Conservation (phyloP, 1,140 invertebrate species). For the Prorops nasuta region DNA sequence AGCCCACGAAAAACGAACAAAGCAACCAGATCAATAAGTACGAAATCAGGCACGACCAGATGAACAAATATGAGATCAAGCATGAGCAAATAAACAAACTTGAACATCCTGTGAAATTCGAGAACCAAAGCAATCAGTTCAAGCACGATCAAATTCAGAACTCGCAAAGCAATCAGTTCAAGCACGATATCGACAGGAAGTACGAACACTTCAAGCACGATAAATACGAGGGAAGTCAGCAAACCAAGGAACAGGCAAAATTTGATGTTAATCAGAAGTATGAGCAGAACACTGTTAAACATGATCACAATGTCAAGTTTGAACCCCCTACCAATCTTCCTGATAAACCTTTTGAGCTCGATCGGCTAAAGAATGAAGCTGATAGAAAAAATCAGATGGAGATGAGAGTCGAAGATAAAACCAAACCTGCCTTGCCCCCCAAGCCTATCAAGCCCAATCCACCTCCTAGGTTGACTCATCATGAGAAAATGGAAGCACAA, state of each 20-base stretch:
- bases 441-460: conserved; percentile 54
- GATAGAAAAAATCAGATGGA: conserved; percentile 37
- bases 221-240: conserved; percentile 27
- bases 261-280: conserved; percentile 30
- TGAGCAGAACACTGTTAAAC: conserved; percentile 33
- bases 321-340: conserved; percentile 30
- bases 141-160: conserved; percentile 33
- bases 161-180: conserved; percentile 14
- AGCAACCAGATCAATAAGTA: conserved; percentile 9
- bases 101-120: conserved; percentile 28
- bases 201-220: conserved; percentile 35
- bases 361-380: conserved; percentile 33
- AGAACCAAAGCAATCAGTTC: conserved; percentile 27
- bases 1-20: conserved; percentile 17
- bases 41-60: conserved; percentile 20
- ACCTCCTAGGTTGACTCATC: conserved; percentile 49
- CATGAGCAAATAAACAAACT: no score
- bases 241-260: conserved; percentile 17
- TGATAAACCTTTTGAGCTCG: conserved; percentile 46
- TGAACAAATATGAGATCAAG: conserved; percentile 19
- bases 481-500: conserved; percentile 44
- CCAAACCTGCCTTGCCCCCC: conserved; percentile 50
- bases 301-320: conserved; percentile 41
- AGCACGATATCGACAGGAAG: conserved; percentile 22
- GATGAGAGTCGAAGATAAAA: conserved; percentile 41